Conservation (phyloP, 1,140 invertebrate genomes). For the Leptoteleia sp. region DNA sequence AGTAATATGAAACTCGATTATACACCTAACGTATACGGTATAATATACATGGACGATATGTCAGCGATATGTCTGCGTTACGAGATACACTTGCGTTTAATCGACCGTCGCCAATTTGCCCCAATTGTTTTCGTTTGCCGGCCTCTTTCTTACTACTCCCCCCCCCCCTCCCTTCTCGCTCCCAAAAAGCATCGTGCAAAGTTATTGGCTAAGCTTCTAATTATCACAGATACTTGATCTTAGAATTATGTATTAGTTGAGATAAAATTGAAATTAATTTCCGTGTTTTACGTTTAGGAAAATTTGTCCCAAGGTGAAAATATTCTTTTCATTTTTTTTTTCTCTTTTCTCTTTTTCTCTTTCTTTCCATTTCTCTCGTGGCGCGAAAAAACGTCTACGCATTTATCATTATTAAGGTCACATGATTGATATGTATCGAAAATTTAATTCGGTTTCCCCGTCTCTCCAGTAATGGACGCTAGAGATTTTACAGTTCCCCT, state of each 20-base stretch:
- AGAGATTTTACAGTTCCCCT: slow-evolving; percentile 21
- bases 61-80: slow-evolving; percentile 63
- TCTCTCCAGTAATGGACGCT: slow-evolving; percentile 41
- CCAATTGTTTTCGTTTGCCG: too few species aligned
- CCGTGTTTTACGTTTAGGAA: slow-evolving; percentile 43
- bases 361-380: slow-evolving; percentile 2
- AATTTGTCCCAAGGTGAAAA: slow-evolving; percentile 50
- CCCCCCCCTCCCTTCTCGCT: too few species aligned
- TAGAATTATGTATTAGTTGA: slow-evolving; percentile 60
- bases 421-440: slow-evolving; percentile 66
- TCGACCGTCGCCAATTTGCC: slow-evolving; percentile 4
- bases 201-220: slow-evolving; percentile 55
- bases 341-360: too few species aligned
- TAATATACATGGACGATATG: slow-evolving; percentile 62
- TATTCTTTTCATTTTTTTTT: slow-evolving; percentile 32
- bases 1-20: slow-evolving; percentile 52
- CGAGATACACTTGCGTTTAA: slow-evolving; percentile 23
- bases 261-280: slow-evolving; percentile 53
- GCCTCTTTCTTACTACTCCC: too few species aligned
- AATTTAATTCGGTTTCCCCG: slow-evolving; percentile 59
- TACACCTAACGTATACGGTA: slow-evolving; percentile 56
- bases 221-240: slow-evolving; percentile 65
- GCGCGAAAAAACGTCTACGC: slow-evolving; percentile 30
- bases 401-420: slow-evolving; percentile 59
- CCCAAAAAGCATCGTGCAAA: slow-evolving; percentile 55